A percentile compares a stretch with the other conserved stretches of the same genome.
Conservation (phyloP, 2,888 invertebrate species). For the Mesorhabditis belari region DNA sequence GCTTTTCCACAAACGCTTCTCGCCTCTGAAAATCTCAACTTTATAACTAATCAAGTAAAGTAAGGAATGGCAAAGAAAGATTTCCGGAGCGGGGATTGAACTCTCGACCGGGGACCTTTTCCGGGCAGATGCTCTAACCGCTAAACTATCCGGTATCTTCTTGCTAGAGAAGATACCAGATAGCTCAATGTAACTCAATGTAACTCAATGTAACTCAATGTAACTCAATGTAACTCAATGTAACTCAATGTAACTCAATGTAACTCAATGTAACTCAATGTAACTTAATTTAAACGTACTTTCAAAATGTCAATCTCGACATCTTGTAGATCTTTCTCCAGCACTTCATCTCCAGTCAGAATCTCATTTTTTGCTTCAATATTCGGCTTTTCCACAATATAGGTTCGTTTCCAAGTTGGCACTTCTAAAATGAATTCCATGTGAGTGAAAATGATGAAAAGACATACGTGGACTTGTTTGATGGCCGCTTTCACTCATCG, state of each 20-base stretch:
- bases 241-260: not conserved
- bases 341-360: conserved; percentile 45
- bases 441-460: conserved; percentile 4
- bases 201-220: not conserved
- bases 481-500: conserved; percentile 24
- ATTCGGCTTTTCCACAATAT: conserved; percentile 31
- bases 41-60: not conserved
- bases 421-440: not conserved
- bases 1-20: conserved; percentile 49
- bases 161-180: not conserved
- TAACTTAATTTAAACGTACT: conserved; percentile 4
- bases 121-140: not conserved
- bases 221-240: not conserved
- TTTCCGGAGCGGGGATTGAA: too few relatives aligned
- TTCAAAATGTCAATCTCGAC: conserved; percentile 49
- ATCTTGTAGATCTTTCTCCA: conserved; percentile 41
- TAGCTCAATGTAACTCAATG: not conserved
- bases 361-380: conserved; percentile 49
- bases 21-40: conserved; percentile 25
- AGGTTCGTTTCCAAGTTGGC: conserved; percentile 42
- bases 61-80: too few relatives aligned
- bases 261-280: not conserved
- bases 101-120: too few relatives aligned
- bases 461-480: conserved; percentile 3
- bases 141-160: too few relatives aligned